Evolutionary conservation across 2,113 vertebrate genomes (phyloP), one percentile per base, ranked within the genome.

Genomic region (Myocastor coypus): DNA sequence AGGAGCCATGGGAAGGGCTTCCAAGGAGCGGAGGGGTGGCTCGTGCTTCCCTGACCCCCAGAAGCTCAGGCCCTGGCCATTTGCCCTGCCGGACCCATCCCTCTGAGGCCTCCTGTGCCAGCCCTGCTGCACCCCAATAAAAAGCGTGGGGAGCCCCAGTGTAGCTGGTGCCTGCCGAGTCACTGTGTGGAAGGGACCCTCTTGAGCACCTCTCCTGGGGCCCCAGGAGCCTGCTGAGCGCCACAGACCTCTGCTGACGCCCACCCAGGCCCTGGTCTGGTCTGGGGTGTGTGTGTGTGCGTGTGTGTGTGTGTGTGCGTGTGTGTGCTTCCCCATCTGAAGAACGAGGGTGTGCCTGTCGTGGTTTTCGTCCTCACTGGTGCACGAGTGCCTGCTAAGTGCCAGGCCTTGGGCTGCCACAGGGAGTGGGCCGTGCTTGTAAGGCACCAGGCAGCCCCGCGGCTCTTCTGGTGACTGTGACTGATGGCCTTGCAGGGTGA

Each of bases 131-230:
- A 34, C 22, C 55, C 66, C 0, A 0, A 1, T 7, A 1, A n/a
- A n/a, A n/a, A 42, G 1, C 4, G 19, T 26, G 46, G 2, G 6
- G 24, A 19, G 28, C 9, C 1, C 7, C 1, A 66, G 30, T 1
- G n/a, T 12, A 42, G 55, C 42, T 30, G 59, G 3, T 12, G 26
- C n/a, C 40, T n/a, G 7, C 46, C 8, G 40, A 19, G 68, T 26
- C 28, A 5, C 20, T 2, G 1, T 10, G 40, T 55, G 3, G 3
- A 16, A 84, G 40, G 42, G 50, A 13, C n/a, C 66, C 26, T 50
- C 52, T 24, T 28, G 32, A 22, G 94, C 78, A 30, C 26, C 71
- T 46, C 32, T 52, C 40, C 57, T 14, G 4, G 63, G 77, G 57
- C n/a, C 34, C 7, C 13, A 7, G 42, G 30, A 69, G 61, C 42